Conservation (phyloP, 2,113 vertebrate genomes). For the Piprites chloris region DNA sequence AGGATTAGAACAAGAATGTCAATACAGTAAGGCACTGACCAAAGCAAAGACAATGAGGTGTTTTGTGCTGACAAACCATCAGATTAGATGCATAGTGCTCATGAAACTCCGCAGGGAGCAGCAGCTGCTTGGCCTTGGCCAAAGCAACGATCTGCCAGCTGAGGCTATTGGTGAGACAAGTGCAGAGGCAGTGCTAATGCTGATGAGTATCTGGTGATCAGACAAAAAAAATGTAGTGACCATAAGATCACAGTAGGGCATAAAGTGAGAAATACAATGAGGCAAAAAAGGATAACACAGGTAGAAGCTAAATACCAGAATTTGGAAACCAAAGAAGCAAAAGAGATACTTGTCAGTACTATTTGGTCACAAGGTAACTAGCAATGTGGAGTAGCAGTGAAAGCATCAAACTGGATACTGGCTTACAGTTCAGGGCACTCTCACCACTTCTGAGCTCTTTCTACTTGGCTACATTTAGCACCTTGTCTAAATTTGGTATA, state of each 20-base stretch:
- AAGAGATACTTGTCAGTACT: neutral
- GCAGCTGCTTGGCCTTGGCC: neutral
- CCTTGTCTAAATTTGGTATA: neutral
- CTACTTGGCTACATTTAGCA: neutral
- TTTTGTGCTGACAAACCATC: neutral
- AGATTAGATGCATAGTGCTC: neutral
- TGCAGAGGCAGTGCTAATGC: accelerated
- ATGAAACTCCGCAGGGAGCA: neutral
- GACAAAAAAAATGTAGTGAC: neutral
- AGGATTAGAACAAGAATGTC: constrained; percentile 23
- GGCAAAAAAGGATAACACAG: neutral
- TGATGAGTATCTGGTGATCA: neutral
- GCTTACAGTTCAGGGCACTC: neutral
- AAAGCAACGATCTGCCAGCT: neutral
- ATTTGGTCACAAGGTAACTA: neutral
- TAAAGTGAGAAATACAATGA: neutral
- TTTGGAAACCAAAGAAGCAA: neutral
- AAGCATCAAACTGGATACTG: neutral
- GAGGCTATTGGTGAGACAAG: neutral
- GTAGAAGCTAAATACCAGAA: neutral
- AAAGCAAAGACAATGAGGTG: neutral
- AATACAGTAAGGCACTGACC: neutral
- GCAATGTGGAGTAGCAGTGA: neutral
- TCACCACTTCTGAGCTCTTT: neutral
- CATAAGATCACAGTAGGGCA: neutral